A percentile compares a stretch with the other conserved stretches of the same genome.
These are phyloP conservation scores for Lineus longissimus DNA, from an alignment of 1,140 invertebrate species.

Conservation along the genomic window DNA sequence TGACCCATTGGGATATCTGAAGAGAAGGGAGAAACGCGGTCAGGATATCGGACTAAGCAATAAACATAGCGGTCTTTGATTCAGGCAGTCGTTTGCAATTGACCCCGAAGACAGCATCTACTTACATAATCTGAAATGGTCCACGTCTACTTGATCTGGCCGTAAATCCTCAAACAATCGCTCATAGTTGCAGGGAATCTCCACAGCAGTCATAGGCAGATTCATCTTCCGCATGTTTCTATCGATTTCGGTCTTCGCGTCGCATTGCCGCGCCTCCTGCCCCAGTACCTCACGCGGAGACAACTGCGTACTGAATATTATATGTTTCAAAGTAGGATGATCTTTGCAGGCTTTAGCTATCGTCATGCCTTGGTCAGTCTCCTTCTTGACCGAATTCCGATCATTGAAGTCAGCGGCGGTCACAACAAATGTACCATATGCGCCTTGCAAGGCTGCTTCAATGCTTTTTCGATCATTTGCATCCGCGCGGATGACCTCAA, in stretches of 20 bases:
- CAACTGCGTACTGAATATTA: conserved; percentile 44
- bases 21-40: background rate
- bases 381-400: conserved; percentile 33
- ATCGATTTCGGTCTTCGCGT: conserved; percentile 44
- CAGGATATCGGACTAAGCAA: background rate
- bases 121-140: conserved; percentile 29
- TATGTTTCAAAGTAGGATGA: conserved; percentile 28
- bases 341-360: conserved; percentile 39
- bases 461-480: conserved; percentile 21
- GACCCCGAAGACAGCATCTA: background rate
- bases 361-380: conserved; percentile 32
- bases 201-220: conserved; percentile 36
- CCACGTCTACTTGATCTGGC: conserved; percentile 22
- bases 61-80: background rate
- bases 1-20: conserved; percentile 40
- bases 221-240: conserved; percentile 33
- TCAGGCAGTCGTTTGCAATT: background rate
- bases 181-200: conserved; percentile 42
- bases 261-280: conserved; percentile 35
- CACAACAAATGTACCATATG: conserved; percentile 36
- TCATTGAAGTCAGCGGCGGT: conserved; percentile 36
- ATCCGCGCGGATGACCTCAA: conserved; percentile 12
- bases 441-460: conserved; percentile 22
- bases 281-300: conserved; percentile 31
- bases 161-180: conserved; percentile 30